Conservation (phyloP, 2,113 vertebrate species). For the Cryptomyrus ogoouensis region DNA sequence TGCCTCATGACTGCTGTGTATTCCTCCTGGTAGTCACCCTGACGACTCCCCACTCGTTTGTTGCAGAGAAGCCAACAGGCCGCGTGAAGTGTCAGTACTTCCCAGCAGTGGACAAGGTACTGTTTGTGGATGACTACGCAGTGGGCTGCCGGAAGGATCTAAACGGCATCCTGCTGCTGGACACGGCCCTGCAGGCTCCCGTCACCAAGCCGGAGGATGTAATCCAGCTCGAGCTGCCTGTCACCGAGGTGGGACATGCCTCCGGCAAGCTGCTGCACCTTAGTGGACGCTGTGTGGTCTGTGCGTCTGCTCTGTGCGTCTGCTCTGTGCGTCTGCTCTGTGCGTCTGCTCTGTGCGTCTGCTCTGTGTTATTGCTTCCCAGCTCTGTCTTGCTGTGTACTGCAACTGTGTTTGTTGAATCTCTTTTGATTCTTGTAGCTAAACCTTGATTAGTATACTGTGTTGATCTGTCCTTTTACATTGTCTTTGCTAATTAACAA, state of each 20-base stretch:
- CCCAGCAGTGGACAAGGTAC: slow-evolving; percentile 95
- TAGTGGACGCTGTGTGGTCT: neutral
- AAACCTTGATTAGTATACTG: neutral
- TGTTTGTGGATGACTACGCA: slow-evolving; percentile 96
- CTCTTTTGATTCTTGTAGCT: neutral
- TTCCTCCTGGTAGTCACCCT: neutral
- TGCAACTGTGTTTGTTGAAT: neutral
- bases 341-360: neutral
- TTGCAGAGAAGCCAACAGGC: slow-evolving; percentile 85
- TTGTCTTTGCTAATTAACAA: neutral
- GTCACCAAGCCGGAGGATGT: slow-evolving; percentile 92
- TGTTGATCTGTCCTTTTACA: neutral
- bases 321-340: neutral
- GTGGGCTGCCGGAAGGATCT: slow-evolving; percentile 98
- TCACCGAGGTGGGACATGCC: slow-evolving; percentile 83
- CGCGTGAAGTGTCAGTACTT: slow-evolving; percentile 97
- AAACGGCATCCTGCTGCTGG: slow-evolving; percentile 94
- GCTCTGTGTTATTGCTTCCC: neutral
- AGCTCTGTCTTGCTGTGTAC: neutral
- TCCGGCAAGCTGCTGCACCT: neutral
- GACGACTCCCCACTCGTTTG: slow-evolving; percentile 5
- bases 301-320: neutral
- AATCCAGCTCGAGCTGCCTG: slow-evolving; percentile 93
- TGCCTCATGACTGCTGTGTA: neutral
- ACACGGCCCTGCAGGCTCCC: slow-evolving; percentile 94